Percentiles rank a stretch among this genome's conserved stretches.
Conservation (phyloP, 2,888 invertebrate species). For the Diloba caeruleocephala region DNA sequence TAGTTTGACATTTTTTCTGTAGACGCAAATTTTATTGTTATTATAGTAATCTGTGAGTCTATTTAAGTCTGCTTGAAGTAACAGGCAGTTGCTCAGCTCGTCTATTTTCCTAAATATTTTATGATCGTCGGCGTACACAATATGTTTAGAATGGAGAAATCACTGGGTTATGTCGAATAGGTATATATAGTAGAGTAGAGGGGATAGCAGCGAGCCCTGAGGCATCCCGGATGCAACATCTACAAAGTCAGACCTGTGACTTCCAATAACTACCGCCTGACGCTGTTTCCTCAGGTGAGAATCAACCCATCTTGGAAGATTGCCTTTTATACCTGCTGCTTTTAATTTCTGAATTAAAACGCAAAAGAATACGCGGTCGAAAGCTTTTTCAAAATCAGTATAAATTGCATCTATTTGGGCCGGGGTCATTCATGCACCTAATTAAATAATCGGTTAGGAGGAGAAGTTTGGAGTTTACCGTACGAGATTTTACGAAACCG, state of each 20-base stretch:
- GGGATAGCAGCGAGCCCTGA: neutral
- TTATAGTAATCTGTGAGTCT: too few relatives aligned
- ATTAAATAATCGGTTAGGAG: too few relatives aligned
- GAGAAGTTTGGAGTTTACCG: too few relatives aligned
- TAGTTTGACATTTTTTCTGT: too few relatives aligned
- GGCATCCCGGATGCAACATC: neutral
- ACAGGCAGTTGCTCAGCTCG: neutral
- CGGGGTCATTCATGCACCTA: too few relatives aligned
- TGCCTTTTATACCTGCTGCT: neutral
- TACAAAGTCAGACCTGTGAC: too few relatives aligned
- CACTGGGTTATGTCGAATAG: neutral
- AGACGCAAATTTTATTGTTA: too few relatives aligned
- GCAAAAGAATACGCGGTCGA: neutral
- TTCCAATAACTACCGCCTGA: too few relatives aligned
- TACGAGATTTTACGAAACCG: too few relatives aligned
- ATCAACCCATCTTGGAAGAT: neutral
- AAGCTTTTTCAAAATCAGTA: too few relatives aligned
- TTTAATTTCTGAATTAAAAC: neutral
- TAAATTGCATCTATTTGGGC: too few relatives aligned
- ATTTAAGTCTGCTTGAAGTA: neutral
- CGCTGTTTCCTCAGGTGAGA: neutral
- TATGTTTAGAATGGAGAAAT: neutral
- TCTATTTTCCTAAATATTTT: neutral
- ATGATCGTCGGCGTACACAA: constrained; percentile 1
- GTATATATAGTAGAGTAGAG: neutral